Base-by-base conservation (phyloP, 2,888 invertebrate species). In the Isoperla grammatica region DNA sequence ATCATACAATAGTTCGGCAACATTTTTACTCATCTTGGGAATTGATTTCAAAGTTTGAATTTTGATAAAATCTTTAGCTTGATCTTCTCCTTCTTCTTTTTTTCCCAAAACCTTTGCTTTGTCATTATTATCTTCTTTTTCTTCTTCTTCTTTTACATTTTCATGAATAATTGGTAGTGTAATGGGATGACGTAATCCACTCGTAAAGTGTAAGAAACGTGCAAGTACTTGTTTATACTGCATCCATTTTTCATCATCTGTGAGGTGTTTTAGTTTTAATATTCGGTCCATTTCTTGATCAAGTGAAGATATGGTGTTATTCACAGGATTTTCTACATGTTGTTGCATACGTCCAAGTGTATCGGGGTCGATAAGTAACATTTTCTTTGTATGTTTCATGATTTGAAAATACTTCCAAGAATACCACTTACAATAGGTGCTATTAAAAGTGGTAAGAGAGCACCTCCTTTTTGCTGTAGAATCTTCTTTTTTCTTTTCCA, bases 401-500 rank as follows among this genome's bases (percentile, higher is more conserved):
- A 29, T 35, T 35, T 29, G 6, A 50, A 50, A 5, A 50, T 29
- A 15, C 35, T 50, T 6, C 13, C 37, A 2, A 50, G n/a, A 9
- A 50, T 1, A 2, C 8, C 50, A 15, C 35, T 23, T 9, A 37
- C 11, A 13, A 12, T 2, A n/a, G 37, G 35, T 15, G n/a, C 50
- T 50, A 50, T 2, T 9, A 50, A 11, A 13, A 50, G 6, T 2
- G 50, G 50, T 3, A 50, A 13, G 22, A 48, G n/a, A 20, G 48
- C 20, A 20, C 48, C 48, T 2, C 48, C 50, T 2, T 2, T 11
- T 5, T 50, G 50, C 3, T n/a, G 13, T n/a, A 35, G 12, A n/a
- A 48, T 19, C 20, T 50, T 50, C 37, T 50, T 35, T 15, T 50
- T 50, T 15, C 35, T 29, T 15, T 37, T 29, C 35, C 50, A 50